These are phyloP conservation scores for Pachycephala philippinensis DNA, from an alignment of 2,113 vertebrate genomes.

Conservation along the genomic window DNA sequence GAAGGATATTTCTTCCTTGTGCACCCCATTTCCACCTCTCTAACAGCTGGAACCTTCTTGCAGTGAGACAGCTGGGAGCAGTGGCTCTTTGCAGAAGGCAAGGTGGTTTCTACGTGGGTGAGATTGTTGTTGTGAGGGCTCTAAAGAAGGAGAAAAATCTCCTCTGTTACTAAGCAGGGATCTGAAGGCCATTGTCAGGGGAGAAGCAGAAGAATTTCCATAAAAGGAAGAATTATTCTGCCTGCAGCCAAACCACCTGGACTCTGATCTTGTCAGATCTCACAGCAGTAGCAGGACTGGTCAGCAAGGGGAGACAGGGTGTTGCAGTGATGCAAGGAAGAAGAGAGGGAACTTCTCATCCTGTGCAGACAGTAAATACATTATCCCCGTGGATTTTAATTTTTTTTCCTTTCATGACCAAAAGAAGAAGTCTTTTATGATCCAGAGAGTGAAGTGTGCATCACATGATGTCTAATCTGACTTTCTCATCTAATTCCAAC, in stretches of 20 bases:
- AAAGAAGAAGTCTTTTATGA: background rate
- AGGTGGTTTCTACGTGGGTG: slow-evolving; percentile 59
- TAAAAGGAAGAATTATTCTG: slow-evolving; percentile 60
- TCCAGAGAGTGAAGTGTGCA: background rate
- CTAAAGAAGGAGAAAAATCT: slow-evolving; percentile 44
- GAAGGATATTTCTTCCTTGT: background rate
- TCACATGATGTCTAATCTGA: background rate
- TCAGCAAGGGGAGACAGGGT: background rate
- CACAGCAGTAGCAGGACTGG: background rate
- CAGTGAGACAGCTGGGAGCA: background rate
- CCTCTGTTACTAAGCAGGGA: slow-evolving; percentile 67
- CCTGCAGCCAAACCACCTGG: slow-evolving; percentile 6
- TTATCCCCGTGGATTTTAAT: accelerated
- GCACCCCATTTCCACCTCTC: background rate
- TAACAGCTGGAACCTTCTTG: background rate
- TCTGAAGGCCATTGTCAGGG: slow-evolving; percentile 64
- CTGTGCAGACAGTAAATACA: background rate
- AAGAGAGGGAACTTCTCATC: background rate
- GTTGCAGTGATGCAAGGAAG: background rate
- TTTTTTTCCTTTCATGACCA: background rate
- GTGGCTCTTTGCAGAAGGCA: slow-evolving; percentile 24
- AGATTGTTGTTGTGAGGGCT: slow-evolving; percentile 41
- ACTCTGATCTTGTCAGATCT: slow-evolving; percentile 8
- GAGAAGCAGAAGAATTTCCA: slow-evolving; percentile 59
- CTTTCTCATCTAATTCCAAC: background rate